A percentile compares a stretch with the other conserved stretches of the same genome.
Conservation (phyloP, 2,797 vertebrate species). For the Fringilla coelebs region DNA sequence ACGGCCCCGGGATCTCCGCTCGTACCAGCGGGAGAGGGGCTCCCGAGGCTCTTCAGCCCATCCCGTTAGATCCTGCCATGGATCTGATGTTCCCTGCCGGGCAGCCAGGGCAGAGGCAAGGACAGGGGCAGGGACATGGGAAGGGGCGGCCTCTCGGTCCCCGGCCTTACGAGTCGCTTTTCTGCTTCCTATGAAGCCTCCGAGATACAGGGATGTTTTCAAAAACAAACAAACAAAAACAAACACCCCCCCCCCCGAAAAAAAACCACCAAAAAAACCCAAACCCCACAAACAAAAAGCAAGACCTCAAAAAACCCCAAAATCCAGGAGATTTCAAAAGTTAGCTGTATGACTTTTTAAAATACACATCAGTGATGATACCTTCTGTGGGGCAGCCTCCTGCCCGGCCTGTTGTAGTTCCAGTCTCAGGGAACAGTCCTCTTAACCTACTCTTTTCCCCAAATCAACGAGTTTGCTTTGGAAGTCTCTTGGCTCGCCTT, state of each 20-base stretch:
- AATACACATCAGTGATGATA: not conserved
- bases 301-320: too few relatives aligned
- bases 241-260: not conserved
- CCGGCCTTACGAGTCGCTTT: not conserved
- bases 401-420: not conserved
- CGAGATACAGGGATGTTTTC: not conserved
- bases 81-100: not conserved
- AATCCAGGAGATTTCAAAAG: not conserved
- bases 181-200: not conserved
- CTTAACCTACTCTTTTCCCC: not conserved
- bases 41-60: not conserved
- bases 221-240: not conserved
- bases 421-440: not conserved
- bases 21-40: rapidly evolving
- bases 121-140: rapidly evolving
- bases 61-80: not conserved
- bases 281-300: too few relatives aligned
- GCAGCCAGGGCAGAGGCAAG: not conserved
- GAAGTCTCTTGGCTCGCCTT: not conserved
- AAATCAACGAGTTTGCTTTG: not conserved
- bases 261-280: too few relatives aligned
- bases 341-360: not conserved
- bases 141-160: not conserved
- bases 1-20: not conserved
- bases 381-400: not conserved